Percentiles rank a stretch among this genome's conserved stretches.
Conservation (phyloP, 2,888 invertebrate genomes). For the Papilio protenor region DNA sequence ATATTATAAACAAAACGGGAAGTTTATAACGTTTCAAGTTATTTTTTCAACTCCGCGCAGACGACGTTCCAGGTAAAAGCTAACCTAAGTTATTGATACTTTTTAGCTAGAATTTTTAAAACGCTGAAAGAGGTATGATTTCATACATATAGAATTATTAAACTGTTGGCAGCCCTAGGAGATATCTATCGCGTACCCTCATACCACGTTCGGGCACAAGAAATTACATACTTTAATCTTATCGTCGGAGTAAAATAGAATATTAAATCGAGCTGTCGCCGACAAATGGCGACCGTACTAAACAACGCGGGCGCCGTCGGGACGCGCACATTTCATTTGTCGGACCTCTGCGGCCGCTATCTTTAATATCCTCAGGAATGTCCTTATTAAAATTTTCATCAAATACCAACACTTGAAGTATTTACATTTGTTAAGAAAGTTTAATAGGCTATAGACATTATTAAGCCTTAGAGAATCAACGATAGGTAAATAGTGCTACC, state of each 20-base stretch:
- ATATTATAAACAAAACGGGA: too few species aligned
- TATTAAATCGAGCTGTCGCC: slow-evolving; percentile 78
- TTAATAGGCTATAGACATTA: background rate
- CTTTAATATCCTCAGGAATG: slow-evolving; percentile 59
- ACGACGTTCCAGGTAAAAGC: too few species aligned
- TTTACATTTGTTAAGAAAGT: background rate
- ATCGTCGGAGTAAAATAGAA: slow-evolving; percentile 82
- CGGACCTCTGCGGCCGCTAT: slow-evolving; percentile 49
- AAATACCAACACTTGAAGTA: slow-evolving; percentile 10
- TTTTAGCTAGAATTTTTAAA: too few species aligned
- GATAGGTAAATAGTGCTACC: too few species aligned
- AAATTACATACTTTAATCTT: slow-evolving; percentile 85
- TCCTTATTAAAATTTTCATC: slow-evolving; percentile 49
- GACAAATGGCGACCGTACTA: slow-evolving; percentile 75
- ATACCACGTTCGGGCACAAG: slow-evolving; percentile 71
- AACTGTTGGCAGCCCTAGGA: slow-evolving; percentile 61
- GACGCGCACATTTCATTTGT: slow-evolving; percentile 70
- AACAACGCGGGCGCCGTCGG: slow-evolving; percentile 59
- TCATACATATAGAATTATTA: background rate
- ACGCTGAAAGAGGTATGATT: background rate
- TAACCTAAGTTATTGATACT: too few species aligned
- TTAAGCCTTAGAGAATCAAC: too few species aligned
- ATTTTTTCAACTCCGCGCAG: too few species aligned
- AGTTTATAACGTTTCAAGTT: too few species aligned
- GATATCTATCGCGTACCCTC: slow-evolving; percentile 59